phyloP scores from a whole-genome alignment of 37 sponge, comb jelly and placozoan genomes.

The Geodia barretti region DNA sequence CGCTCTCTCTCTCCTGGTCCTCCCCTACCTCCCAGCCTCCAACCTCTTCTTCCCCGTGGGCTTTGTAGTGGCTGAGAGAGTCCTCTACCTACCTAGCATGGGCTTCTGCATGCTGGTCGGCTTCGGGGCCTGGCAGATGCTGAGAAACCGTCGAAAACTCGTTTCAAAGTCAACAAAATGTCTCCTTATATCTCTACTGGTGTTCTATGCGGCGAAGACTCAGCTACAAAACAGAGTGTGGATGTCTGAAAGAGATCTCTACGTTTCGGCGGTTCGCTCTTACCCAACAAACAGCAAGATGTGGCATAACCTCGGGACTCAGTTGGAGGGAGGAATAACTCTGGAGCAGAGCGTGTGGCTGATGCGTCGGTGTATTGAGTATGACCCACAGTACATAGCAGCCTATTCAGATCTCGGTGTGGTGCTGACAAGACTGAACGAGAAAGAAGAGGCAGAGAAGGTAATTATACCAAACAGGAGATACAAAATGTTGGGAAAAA shows the following conservation, averaged over 20 bases:
- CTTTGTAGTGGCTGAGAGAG: slow-evolving; percentile 94
- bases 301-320: slow-evolving; percentile 76
- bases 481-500: too few species aligned
- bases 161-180: slow-evolving; percentile 3
- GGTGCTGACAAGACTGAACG: slow-evolving; percentile 39
- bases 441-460: slow-evolving; percentile 46
- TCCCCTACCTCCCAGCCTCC: slow-evolving; percentile 96
- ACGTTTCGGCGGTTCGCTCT: slow-evolving; percentile 54
- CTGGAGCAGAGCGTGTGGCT: slow-evolving; percentile 37
- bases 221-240: slow-evolving; percentile 58
- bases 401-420: slow-evolving; percentile 71
- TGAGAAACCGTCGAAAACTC: slow-evolving; percentile 8
- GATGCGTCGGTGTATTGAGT: slow-evolving; percentile 37
- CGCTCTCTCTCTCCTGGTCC: slow-evolving; percentile 72
- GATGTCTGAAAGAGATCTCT: slow-evolving; percentile 55
- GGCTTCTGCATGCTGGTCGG: slow-evolving; percentile 41
- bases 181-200: slow-evolving; percentile 15
- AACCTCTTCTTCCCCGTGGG: slow-evolving; percentile 97
- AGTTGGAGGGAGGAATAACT: slow-evolving; percentile 49
- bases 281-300: slow-evolving; percentile 76
- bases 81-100: slow-evolving; percentile 91
- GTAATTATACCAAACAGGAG: slow-evolving; percentile 15
- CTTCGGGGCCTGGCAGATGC: slow-evolving; percentile 4
- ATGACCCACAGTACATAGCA: slow-evolving; percentile 66
- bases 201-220: slow-evolving; percentile 51